Percentiles rank a stretch among this genome's conserved stretches.
phyloP scores from a whole-genome alignment of 2,797 vertebrate genomes.

The Chiroxiphia lanceolata region DNA sequence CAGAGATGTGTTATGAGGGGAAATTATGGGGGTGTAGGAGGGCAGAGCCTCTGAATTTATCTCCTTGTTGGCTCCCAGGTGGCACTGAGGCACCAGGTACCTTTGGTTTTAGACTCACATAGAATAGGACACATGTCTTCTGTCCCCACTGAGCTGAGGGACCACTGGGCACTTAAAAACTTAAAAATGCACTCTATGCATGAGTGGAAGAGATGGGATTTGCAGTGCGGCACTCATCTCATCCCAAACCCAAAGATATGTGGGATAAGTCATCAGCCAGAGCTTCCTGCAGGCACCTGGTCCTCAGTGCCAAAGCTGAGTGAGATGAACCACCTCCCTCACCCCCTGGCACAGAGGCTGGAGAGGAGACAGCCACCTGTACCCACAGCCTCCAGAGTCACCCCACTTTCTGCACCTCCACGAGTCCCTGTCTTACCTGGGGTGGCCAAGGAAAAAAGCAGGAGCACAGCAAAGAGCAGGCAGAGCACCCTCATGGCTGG shows the following conservation, averaged over 20 bases:
- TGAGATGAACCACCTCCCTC: neutral
- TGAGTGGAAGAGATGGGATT: accelerated
- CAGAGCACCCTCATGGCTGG: constrained; percentile 45
- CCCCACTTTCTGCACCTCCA: accelerated
- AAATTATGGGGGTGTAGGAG: accelerated
- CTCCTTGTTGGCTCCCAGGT: neutral
- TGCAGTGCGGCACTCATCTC: neutral
- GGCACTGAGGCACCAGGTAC: neutral
- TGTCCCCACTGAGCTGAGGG: neutral
- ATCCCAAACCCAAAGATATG: accelerated
- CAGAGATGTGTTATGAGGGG: neutral
- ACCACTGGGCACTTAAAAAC: accelerated
- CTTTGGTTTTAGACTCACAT: neutral
- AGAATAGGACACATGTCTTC: accelerated
- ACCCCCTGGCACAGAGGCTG: neutral
- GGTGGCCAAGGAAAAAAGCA: constrained; percentile 31
- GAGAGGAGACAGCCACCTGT: accelerated
- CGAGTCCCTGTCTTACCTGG: neutral
- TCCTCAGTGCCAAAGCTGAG: neutral
- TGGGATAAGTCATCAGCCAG: neutral
- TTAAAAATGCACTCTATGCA: no score
- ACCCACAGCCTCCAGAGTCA: neutral
- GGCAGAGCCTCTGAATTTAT: neutral
- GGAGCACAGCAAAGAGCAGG: neutral
- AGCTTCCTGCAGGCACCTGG: neutral